These are phyloP conservation scores for Tachysurus fulvidraco DNA, from an alignment of 2,113 vertebrate genomes.

Conservation along the genomic window DNA sequence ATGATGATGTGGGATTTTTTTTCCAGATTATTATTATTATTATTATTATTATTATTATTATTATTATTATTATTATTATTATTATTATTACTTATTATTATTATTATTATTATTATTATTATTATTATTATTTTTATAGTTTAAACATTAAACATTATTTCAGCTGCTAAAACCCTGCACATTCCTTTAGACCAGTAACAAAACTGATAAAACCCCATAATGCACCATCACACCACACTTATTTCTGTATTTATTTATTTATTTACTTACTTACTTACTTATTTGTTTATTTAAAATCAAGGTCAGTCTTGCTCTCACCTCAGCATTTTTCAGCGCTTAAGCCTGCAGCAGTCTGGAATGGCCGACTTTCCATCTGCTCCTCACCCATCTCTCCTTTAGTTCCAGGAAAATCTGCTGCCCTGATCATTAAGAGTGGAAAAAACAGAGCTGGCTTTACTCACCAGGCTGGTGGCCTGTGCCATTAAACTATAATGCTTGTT, in stretches of 20 bases:
- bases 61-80: too few species aligned
- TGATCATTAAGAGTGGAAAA: constrained; percentile 41
- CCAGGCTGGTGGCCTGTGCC: constrained; percentile 32
- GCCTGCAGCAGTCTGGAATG: constrained; percentile 30
- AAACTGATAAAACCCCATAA: neutral
- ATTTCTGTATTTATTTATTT: neutral
- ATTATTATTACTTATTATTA: too few species aligned
- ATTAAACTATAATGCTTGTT: constrained; percentile 29
- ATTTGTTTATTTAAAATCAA: neutral
- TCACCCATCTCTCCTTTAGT: constrained; percentile 19
- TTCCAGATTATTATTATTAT: too few species aligned
- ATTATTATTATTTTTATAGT: too few species aligned
- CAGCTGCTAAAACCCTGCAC: neutral
- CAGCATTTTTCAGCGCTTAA: neutral
- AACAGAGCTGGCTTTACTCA: constrained; percentile 36
- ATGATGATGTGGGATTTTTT: too few species aligned
- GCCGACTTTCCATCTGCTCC: constrained; percentile 23
- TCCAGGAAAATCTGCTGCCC: constrained; percentile 40
- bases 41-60: too few species aligned
- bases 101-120: too few species aligned
- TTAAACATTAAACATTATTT: neutral
- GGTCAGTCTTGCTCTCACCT: constrained; percentile 20
- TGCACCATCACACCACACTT: neutral
- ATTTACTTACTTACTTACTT: neutral
- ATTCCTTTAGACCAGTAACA: neutral